phyloP scores from a whole-genome alignment of 2,888 invertebrate genomes.

The Dasysyrphus albostriatus region DNA sequence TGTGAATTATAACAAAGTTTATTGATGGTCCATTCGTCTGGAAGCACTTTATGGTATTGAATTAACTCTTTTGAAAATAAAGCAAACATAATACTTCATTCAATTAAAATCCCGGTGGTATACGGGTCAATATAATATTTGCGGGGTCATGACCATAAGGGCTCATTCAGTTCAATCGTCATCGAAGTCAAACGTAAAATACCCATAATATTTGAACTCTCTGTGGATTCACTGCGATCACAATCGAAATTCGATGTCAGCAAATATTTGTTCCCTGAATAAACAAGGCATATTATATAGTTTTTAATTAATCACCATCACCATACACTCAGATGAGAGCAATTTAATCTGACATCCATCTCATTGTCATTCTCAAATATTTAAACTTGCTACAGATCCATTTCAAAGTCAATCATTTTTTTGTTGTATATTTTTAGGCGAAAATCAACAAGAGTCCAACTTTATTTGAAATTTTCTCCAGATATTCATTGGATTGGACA shows the following conservation, averaged over 20 bases:
- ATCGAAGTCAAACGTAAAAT: slow-evolving; percentile 45
- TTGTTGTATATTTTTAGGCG: slow-evolving; percentile 58
- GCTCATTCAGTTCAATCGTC: slow-evolving; percentile 35
- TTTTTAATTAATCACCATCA: slow-evolving; percentile 58
- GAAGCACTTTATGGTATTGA: not conserved
- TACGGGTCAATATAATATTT: slow-evolving; percentile 24
- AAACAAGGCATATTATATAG: slow-evolving; percentile 18
- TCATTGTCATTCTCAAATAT: slow-evolving; percentile 32
- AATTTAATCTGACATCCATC: slow-evolving; percentile 49
- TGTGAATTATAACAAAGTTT: slow-evolving; percentile 20
- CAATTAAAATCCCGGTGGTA: slow-evolving; percentile 31
- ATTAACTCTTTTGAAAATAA: slow-evolving; percentile 15
- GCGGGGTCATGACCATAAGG: slow-evolving; percentile 8
- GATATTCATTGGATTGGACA: slow-evolving; percentile 40
- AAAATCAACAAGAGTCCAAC: slow-evolving; percentile 56
- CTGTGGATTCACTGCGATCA: slow-evolving; percentile 27
- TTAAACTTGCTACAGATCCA: slow-evolving; percentile 14
- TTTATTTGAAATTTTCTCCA: slow-evolving; percentile 61
- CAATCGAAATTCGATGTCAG: slow-evolving; percentile 58
- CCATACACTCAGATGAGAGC: slow-evolving; percentile 27
- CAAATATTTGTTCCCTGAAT: slow-evolving; percentile 58
- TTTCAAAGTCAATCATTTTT: slow-evolving; percentile 32
- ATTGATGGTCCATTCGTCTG: slow-evolving; percentile 8
- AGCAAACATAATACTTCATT: slow-evolving; percentile 33
- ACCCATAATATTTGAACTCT: not conserved